Evolutionary conservation across 2,113 vertebrate genomes (phyloP).

Genomic region (Apeltes quadracus): DNA sequence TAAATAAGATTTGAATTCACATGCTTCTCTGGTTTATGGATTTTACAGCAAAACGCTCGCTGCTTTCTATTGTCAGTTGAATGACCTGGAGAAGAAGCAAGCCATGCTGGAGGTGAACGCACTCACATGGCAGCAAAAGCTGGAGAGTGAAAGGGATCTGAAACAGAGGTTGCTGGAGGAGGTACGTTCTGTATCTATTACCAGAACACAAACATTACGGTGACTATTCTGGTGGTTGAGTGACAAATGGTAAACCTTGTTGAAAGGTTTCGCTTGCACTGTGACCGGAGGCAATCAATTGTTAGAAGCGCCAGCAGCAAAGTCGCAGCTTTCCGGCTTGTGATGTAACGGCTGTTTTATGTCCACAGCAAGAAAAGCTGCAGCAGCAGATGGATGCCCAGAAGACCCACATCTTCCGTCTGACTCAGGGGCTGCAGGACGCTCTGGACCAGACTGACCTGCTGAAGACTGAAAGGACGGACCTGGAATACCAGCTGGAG

Average conservation of each 20-base stretch:
- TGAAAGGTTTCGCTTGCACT: background rate
- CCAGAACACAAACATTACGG: background rate
- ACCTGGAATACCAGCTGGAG: constrained; percentile 97
- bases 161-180: constrained; percentile 97
- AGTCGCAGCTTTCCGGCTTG: background rate
- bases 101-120: constrained; percentile 98
- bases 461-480: constrained; percentile 95
- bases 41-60: background rate
- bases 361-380: constrained; percentile 91
- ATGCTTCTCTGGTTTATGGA: background rate
- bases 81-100: constrained; percentile 97
- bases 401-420: constrained; percentile 96
- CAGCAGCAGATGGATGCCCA: constrained; percentile 99
- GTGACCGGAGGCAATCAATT: background rate
- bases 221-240: background rate
- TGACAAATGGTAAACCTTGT: constrained; percentile 6
- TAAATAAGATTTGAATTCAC: background rate
- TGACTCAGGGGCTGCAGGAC: constrained; percentile 98
- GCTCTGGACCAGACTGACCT: constrained; percentile 95
- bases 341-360: constrained; percentile 25
- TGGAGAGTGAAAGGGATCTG: constrained; percentile 95
- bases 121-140: constrained; percentile 94
- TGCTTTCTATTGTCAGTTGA: constrained; percentile 80
- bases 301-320: constrained; percentile 4
- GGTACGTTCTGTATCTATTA: constrained; percentile 70